These are phyloP conservation scores for Xanthorhoe spadicearia DNA, from an alignment of 2,888 invertebrate genomes.

Conservation along the genomic window DNA sequence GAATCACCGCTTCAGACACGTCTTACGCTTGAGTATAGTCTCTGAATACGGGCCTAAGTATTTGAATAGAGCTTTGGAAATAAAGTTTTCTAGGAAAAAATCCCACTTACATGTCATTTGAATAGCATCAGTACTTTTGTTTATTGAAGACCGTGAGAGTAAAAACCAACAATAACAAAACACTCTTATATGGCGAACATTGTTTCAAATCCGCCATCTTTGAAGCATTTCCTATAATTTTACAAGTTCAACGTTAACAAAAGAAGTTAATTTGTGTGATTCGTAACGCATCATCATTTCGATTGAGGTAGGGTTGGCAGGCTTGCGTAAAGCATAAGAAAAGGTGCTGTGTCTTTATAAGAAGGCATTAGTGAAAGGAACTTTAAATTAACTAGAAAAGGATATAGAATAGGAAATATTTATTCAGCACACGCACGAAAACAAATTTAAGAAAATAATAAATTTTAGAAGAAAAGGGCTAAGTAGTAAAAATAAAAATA, in stretches of 20 bases:
- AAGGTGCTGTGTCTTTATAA: neutral
- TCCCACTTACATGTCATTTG: conserved; percentile 1
- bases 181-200: conserved; percentile 36
- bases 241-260: conserved; percentile 61
- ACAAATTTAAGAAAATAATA: too few relatives aligned
- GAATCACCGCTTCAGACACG: too few relatives aligned
- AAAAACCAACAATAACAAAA: conserved; percentile 37
- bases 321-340: neutral
- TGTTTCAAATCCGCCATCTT: conserved; percentile 43
- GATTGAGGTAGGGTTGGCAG: conserved; percentile 53
- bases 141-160: conserved; percentile 43
- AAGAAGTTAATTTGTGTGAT: conserved; percentile 72
- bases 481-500: too few relatives aligned
- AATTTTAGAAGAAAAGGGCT: too few relatives aligned
- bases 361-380: too few relatives aligned
- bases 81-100: neutral
- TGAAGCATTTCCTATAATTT: conserved; percentile 57
- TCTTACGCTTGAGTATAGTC: too few relatives aligned
- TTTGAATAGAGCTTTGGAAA: neutral
- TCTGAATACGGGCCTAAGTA: too few relatives aligned
- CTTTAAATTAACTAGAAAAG: too few relatives aligned
- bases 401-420: too few relatives aligned
- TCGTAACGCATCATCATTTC: conserved; percentile 76
- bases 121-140: conserved; percentile 2
- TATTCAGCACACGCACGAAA: too few relatives aligned